Evolutionary conservation across 2,888 invertebrate genomes (phyloP).

Genomic region (Acrobasis repandana): DNA sequence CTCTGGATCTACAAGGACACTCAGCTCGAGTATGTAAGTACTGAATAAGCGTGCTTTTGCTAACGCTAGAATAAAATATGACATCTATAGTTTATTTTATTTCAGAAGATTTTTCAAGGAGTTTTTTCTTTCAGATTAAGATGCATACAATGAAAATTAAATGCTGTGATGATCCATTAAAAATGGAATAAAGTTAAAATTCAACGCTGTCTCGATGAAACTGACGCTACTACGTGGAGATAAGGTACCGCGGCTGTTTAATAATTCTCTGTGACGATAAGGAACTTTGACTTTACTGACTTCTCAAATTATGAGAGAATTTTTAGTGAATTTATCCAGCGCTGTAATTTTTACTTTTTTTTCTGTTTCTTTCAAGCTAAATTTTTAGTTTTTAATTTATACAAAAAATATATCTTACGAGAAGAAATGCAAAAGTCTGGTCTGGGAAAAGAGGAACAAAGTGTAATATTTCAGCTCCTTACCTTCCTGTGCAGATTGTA

Average conservation of each 20-base stretch:
- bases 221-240: background rate
- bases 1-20: background rate
- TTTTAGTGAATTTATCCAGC: no score
- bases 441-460: no score
- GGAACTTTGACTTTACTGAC: background rate
- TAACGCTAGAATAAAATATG: background rate
- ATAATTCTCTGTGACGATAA: constrained; percentile 3
- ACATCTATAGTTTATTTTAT: background rate
- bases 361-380: no score
- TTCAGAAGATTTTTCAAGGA: no score
- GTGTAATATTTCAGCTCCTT: no score
- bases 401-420: no score
- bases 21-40: constrained; percentile 1
- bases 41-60: background rate
- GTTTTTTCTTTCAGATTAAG: no score
- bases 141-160: background rate
- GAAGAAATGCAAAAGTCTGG: no score
- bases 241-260: constrained; percentile 4
- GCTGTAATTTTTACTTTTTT: no score
- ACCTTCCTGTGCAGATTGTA: no score
- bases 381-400: no score
- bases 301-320: no score
- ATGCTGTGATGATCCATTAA: constrained; percentile 10
- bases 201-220: background rate
- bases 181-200: constrained; percentile 5